phyloP scores from a whole-genome alignment of 2,797 vertebrate species.

The Pseudotriccus pelzelni region DNA sequence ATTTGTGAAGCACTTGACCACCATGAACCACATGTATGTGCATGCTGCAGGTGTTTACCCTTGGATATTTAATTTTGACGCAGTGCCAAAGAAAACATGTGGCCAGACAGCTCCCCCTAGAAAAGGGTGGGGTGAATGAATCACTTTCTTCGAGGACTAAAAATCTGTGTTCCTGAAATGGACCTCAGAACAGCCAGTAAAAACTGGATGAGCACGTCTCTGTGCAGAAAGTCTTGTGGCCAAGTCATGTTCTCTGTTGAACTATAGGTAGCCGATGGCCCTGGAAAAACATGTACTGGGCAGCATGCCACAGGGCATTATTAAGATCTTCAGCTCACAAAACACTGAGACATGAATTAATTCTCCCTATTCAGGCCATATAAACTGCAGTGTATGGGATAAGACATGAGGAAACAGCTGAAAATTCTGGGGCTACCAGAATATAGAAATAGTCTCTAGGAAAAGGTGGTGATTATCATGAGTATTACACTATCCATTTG shows the following conservation, averaged over 20 bases:
- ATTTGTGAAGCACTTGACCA: not conserved
- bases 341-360: not conserved
- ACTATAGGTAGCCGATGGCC: conserved; percentile 10
- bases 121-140: not conserved
- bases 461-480: not conserved
- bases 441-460: not conserved
- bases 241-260: not conserved
- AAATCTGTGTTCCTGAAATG: not conserved
- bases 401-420: not conserved
- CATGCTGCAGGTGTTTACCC: not conserved
- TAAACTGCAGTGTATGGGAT: not conserved
- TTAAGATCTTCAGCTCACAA: not conserved
- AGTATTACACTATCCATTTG: not conserved
- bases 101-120: not conserved
- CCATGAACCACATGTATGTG: not conserved
- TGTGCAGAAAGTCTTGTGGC: not conserved
- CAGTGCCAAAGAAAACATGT: not conserved
- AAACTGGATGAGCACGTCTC: not conserved
- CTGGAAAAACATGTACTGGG: not conserved
- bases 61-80: not conserved
- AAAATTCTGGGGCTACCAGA: not conserved
- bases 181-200: not conserved
- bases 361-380: not conserved
- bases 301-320: not conserved
- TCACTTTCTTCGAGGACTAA: not conserved